Base-by-base conservation (phyloP, 2,797 vertebrate genomes). In the Tokudaia muenninki region DNA sequence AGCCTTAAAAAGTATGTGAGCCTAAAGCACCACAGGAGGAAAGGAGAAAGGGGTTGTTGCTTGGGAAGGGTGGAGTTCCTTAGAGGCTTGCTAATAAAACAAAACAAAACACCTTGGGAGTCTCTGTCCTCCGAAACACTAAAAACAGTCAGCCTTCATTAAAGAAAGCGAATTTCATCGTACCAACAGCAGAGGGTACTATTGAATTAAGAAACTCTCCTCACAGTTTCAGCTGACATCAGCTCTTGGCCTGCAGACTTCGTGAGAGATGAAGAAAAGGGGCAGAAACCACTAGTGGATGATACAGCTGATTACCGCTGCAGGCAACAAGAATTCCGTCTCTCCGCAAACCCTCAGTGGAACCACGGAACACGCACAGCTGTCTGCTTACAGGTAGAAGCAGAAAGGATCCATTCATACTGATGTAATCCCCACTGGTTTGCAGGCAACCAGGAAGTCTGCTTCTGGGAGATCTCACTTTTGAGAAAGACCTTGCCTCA, bases 181-280 rank as follows among this genome's bases (percentile, higher is more conserved):
- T 77, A 2, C 29, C 9, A 83, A 84, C 97, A 94, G 91, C 65
- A 97, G 97, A 97, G 94, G 97, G 97, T 86, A 34, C 93, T 92
- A 37, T 61, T 97, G 97, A 96, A n/a, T 79, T 75, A 95, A 91
- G 91, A 93, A 95, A 57, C 0, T 0, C 24, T 0, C 41, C 41
- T 24, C 72, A 5, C 50, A 1, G 37, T 78, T 31, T 31, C 4
- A 0, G 17, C 24, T 31, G 67, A 72, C 52, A 41, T 13, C 10
- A 13, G 13, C 10, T 44, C 21, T 96, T 22, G 19, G 2, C 4
- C 4, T 0, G 22, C 26, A 67, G 65, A 72, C 52, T 87, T 50
- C 17, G 9, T 10, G 37, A 90, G 72, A 61, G 3, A 61, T 37
- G 6, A 67, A n/a, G 2, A 34, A 59, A 81, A 6, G 14, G 70